Percentiles rank a stretch among this genome's conserved stretches.
Conservation (phyloP, 2,888 invertebrate species). For the Eretmocerus hayati region DNA sequence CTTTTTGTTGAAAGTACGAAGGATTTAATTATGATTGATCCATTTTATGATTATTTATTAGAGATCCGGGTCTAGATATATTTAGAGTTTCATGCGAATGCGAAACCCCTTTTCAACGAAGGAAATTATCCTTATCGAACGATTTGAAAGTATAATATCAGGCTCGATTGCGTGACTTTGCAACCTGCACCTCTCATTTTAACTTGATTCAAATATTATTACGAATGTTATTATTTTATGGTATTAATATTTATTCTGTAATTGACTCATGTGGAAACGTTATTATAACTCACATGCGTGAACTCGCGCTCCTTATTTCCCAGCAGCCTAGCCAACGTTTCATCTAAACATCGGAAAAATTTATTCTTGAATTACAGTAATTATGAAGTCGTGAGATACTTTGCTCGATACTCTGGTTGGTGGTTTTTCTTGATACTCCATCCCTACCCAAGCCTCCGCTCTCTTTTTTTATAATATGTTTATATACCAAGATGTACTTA, state of each 20-base stretch:
- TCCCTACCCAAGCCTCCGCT: background rate
- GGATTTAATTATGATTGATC: no score
- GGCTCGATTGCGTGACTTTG: slow-evolving; percentile 20
- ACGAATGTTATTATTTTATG: slow-evolving; percentile 12
- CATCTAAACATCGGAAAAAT: slow-evolving; percentile 12
- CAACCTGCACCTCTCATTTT: slow-evolving; percentile 12
- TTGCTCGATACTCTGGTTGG: no score
- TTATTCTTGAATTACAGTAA: slow-evolving; percentile 17
- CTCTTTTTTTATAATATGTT: no score
- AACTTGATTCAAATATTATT: slow-evolving; percentile 8
- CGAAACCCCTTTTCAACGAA: no score
- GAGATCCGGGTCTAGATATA: no score
- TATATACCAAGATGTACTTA: background rate
- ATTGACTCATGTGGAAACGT: slow-evolving; percentile 20
- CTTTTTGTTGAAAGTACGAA: no score
- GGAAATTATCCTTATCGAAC: background rate
- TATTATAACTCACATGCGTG: slow-evolving; percentile 3
- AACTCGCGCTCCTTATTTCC: no score
- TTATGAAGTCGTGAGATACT: slow-evolving; percentile 15
- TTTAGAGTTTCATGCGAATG: no score
- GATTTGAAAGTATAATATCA: slow-evolving; percentile 1
- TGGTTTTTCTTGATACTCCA: slow-evolving; percentile 4
- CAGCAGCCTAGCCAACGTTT: no score
- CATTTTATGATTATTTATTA: no score
- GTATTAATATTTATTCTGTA: slow-evolving; percentile 21